Evolutionary conservation across 2,113 vertebrate species (phyloP).

Genomic region (Haliaeetus leucogaster): DNA sequence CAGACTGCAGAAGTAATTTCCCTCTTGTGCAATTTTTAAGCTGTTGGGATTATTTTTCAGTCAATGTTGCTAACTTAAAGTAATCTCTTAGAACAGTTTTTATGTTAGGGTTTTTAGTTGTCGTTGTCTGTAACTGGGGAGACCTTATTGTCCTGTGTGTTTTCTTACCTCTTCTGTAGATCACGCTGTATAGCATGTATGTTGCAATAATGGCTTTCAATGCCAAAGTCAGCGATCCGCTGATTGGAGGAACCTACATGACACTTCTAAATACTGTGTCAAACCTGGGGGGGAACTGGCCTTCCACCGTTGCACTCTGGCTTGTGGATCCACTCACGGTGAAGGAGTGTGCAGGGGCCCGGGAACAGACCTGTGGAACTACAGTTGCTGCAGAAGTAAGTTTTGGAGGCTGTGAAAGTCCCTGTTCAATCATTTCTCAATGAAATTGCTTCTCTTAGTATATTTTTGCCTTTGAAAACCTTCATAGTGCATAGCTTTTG

Average conservation of each 20-base stretch:
- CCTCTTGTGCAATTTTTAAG: background rate
- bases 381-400: slow-evolving; percentile 81
- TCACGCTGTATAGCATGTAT: slow-evolving; percentile 95
- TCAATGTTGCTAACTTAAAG: background rate
- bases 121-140: accelerated
- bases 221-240: slow-evolving; percentile 94
- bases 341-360: slow-evolving; percentile 85
- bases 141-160: background rate
- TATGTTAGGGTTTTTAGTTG: accelerated
- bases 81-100: background rate
- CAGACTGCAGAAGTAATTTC: background rate
- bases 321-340: slow-evolving; percentile 93
- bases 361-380: slow-evolving; percentile 79
- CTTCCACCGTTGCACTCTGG: slow-evolving; percentile 92
- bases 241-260: slow-evolving; percentile 98
- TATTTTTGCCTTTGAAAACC: background rate
- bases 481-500: background rate
- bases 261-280: slow-evolving; percentile 94
- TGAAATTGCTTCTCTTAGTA: background rate
- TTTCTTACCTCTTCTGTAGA: slow-evolving; percentile 50
- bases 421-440: background rate
- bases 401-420: background rate
- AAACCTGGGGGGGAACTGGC: slow-evolving; percentile 97
- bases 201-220: slow-evolving; percentile 98
- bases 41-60: background rate